A percentile compares a stretch with the other conserved stretches of the same genome.
phyloP scores from a whole-genome alignment of 2,797 vertebrate species.

The Etheostoma nigrum region DNA sequence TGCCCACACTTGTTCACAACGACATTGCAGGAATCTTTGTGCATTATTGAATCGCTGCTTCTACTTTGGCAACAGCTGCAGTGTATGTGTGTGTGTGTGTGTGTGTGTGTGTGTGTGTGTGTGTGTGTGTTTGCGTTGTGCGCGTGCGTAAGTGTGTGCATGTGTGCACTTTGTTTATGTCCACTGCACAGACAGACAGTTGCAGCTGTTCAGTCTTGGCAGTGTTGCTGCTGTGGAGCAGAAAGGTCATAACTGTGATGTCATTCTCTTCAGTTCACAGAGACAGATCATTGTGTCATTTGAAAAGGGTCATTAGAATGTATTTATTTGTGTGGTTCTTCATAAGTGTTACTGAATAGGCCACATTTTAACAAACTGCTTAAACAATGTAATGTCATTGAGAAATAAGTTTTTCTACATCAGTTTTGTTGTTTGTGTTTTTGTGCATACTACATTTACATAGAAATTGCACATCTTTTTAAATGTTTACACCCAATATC shows the following conservation, averaged over 20 bases:
- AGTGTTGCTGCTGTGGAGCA: conserved; percentile 14
- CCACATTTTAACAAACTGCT: too few relatives aligned
- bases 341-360: too few relatives aligned
- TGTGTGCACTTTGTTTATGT: conserved; percentile 34
- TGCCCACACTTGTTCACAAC: conserved; percentile 48
- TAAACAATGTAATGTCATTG: background rate
- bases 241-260: conserved; percentile 66
- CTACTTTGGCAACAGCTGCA: conserved; percentile 69
- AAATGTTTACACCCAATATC: background rate
- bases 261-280: conserved; percentile 56
- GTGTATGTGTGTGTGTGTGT: conserved; percentile 28
- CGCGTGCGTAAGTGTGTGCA: conserved; percentile 24
- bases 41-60: conserved; percentile 39
- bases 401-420: background rate
- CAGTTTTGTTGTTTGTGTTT: conserved; percentile 1
- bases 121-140: conserved; percentile 25
- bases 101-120: conserved; percentile 27
- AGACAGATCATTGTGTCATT: conserved; percentile 55
- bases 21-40: conserved; percentile 48
- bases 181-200: conserved; percentile 41
- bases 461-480: background rate
- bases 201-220: conserved; percentile 72
- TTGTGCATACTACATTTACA: background rate
- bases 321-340: conserved; percentile 17
- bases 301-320: conserved; percentile 35